phyloP scores from a whole-genome alignment of 2,113 vertebrate genomes.

The Catharus bicknelli region DNA sequence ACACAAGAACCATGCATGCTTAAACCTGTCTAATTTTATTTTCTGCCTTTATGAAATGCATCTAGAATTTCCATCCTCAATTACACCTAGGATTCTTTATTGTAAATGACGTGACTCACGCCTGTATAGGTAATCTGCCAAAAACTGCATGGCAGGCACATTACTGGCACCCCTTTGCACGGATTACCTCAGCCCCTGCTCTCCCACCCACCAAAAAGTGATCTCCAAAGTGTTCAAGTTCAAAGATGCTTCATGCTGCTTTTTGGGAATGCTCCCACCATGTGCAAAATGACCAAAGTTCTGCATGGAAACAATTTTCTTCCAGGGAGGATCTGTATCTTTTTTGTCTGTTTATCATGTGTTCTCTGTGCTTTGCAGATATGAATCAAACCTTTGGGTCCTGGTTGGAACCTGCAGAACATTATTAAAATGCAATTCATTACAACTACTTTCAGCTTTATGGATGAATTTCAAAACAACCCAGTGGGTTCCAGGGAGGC shows the following conservation, averaged over 20 bases:
- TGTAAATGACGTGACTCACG: slow-evolving; percentile 7
- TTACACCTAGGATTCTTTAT: slow-evolving; percentile 1
- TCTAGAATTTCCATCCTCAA: slow-evolving; percentile 39
- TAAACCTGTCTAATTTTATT: slow-evolving; percentile 23
- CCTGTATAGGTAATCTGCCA: neutral
- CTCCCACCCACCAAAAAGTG: neutral
- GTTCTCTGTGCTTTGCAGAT: neutral
- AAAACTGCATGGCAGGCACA: neutral
- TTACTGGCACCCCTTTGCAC: neutral
- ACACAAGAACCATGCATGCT: neutral
- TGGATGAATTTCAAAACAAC: neutral
- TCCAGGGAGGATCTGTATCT: neutral
- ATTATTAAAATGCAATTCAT: neutral
- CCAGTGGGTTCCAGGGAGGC: neutral
- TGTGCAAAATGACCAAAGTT: neutral
- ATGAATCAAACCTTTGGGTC: neutral
- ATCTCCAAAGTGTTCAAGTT: neutral
- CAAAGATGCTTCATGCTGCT: neutral
- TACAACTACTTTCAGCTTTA: neutral
- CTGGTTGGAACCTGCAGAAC: neutral
- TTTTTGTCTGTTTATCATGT: neutral
- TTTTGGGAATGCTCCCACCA: neutral
- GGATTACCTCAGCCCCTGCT: slow-evolving; percentile 10
- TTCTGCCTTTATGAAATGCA: neutral
- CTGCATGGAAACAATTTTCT: neutral